A percentile compares a stretch with the other conserved stretches of the same genome.
Evolutionary conservation across 2,113 vertebrate species (phyloP).

Genomic region (Cyprinus carpio): DNA sequence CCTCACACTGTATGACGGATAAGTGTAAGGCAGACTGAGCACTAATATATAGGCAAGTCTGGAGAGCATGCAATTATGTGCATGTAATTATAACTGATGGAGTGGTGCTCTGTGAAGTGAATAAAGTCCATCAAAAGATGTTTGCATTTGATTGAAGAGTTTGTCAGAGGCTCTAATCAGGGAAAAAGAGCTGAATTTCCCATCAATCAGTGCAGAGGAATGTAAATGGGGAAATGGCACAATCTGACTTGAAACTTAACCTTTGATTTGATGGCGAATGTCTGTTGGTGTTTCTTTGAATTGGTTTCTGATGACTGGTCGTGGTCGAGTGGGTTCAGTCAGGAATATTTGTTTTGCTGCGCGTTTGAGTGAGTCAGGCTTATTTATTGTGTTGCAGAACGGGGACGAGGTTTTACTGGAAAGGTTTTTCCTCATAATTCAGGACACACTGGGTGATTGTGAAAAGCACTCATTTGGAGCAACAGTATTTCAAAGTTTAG

Average conservation of each 20-base stretch:
- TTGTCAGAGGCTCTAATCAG: neutral
- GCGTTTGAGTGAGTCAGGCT: neutral
- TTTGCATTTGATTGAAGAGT: constrained; percentile 38
- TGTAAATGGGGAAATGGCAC: constrained; percentile 1
- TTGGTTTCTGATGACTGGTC: neutral
- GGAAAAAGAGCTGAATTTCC: neutral
- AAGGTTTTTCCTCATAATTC: neutral
- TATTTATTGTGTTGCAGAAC: neutral
- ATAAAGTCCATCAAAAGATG: constrained; percentile 22
- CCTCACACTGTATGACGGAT: constrained; percentile 13
- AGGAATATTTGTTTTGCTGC: neutral
- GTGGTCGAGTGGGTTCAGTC: neutral
- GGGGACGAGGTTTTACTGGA: neutral
- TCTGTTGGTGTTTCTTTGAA: constrained; percentile 6
- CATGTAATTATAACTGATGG: constrained; percentile 39
- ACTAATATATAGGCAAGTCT: constrained; percentile 14
- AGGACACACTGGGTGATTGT: neutral
- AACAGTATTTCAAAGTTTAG: neutral
- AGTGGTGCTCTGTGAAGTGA: constrained; percentile 10
- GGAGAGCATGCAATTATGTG: constrained; percentile 16
- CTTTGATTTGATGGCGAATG: neutral
- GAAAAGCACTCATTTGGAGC: neutral
- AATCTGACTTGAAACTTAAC: neutral
- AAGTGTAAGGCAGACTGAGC: neutral
- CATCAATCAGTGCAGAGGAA: constrained; percentile 17